Percentiles rank a stretch among this genome's conserved stretches.
phyloP scores from a whole-genome alignment of 2,888 invertebrate species.

The Arrhopalites spinosus region DNA sequence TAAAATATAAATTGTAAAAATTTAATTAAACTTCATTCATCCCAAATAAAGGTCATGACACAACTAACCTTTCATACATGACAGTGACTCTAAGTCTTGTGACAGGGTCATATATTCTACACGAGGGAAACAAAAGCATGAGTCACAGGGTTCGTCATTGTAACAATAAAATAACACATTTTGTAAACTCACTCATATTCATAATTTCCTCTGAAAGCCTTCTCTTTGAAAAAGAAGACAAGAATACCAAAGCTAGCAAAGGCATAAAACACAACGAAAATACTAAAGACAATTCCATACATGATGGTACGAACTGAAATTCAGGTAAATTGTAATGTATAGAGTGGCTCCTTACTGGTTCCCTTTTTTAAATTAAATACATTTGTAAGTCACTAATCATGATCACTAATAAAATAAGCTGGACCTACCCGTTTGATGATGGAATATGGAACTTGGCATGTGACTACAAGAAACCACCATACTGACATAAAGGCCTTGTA shows the following conservation, averaged over 20 bases:
- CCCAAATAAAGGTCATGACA: not conserved
- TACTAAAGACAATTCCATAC: not conserved
- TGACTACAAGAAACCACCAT: constrained; percentile 11
- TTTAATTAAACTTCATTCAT: not conserved
- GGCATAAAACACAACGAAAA: not conserved
- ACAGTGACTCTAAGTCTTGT: not conserved
- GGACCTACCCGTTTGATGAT: not conserved
- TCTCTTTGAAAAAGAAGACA: constrained; percentile 9
- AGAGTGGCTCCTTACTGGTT: not conserved
- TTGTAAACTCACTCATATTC: not conserved
- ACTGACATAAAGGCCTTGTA: not conserved
- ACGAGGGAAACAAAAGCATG: not conserved
- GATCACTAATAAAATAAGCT: not conserved
- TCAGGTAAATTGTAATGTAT: not conserved
- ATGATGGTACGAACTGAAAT: not conserved
- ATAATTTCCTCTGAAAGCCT: not conserved
- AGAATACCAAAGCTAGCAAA: not conserved
- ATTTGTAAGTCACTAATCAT: not conserved
- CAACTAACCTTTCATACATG: not conserved
- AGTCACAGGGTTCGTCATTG: not conserved
- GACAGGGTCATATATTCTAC: not conserved
- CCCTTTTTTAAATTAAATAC: not conserved
- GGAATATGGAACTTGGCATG: constrained; percentile 5
- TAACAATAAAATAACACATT: not conserved
- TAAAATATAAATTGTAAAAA: not conserved